Conservation (phyloP, 2,797 vertebrate genomes). For the Muraenolepis orangiensis region DNA sequence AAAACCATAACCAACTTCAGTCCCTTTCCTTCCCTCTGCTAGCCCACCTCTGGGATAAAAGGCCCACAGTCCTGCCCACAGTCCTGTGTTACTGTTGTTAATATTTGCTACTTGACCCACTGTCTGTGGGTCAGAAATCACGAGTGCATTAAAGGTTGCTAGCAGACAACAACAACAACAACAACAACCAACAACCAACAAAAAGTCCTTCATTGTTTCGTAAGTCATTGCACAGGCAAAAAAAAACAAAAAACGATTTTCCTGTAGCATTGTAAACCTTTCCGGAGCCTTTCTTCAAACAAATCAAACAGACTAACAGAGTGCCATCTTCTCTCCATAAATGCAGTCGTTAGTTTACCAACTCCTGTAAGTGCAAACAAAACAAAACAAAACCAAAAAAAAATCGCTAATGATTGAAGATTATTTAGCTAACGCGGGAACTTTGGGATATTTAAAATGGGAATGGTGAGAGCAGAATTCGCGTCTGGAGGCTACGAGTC, state of each 20-base stretch:
- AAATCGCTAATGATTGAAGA: not conserved
- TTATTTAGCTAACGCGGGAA: not conserved
- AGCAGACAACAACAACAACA: not conserved
- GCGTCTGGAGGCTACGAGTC: slow-evolving; percentile 20
- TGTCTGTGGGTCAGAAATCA: not conserved
- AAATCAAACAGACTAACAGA: not conserved
- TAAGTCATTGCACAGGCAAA: not conserved
- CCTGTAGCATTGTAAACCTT: not conserved
- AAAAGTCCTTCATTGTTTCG: not conserved
- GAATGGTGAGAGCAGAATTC: slow-evolving; percentile 34
- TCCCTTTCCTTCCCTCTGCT: not conserved
- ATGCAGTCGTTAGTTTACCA: not conserved
- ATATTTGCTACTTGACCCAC: not conserved
- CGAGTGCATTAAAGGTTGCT: not conserved
- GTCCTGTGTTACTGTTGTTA: not conserved
- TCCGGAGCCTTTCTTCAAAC: not conserved
- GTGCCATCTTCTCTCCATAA: not conserved
- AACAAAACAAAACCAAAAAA: not conserved
- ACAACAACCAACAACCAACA: not conserved
- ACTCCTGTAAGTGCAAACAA: not conserved
- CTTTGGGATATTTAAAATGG: not conserved
- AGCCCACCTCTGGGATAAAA: not conserved
- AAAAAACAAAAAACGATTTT: not conserved
- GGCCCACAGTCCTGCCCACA: not conserved
- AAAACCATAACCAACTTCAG: not conserved